A percentile compares a stretch with the other conserved stretches of the same genome.
Evolutionary conservation across 2,888 invertebrate genomes (phyloP).

Genomic region (Tryphoninae sp.): DNA sequence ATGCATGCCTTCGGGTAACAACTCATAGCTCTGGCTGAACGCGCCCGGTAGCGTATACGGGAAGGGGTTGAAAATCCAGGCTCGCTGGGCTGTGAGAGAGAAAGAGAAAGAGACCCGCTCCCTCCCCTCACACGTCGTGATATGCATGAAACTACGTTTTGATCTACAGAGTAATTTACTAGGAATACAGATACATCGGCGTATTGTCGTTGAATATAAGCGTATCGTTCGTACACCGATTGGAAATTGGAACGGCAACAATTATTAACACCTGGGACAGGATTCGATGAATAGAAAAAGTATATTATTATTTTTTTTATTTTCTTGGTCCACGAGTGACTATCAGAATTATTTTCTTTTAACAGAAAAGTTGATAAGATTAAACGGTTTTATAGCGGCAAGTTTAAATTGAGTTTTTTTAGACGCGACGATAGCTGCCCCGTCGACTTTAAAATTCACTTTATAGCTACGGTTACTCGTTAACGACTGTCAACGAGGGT

Average conservation of each 20-base stretch:
- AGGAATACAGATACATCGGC: constrained; percentile 14
- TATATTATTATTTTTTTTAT: too few relatives aligned
- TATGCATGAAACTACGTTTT: constrained; percentile 75
- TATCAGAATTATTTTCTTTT: too few relatives aligned
- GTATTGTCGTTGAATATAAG: constrained; percentile 5
- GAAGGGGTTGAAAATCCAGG: constrained; percentile 23
- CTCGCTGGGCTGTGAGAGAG: constrained; percentile 64
- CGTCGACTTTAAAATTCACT: constrained; percentile 1
- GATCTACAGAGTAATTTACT: constrained; percentile 68
- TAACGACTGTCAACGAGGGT: constrained; percentile 33
- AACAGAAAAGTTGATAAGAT: too few relatives aligned
- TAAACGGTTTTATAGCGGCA: neutral
- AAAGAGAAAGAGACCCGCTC: constrained; percentile 69
- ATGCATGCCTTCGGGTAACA: constrained; percentile 78
- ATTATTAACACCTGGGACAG: neutral
- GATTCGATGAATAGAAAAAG: neutral
- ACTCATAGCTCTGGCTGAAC: constrained; percentile 72
- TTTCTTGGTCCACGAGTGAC: too few relatives aligned
- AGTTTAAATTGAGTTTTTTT: neutral
- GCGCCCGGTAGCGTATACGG: constrained; percentile 27
- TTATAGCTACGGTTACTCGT: constrained; percentile 35
- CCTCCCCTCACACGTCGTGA: constrained; percentile 63
- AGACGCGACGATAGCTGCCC: constrained; percentile 12
- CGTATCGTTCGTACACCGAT: constrained; percentile 4
- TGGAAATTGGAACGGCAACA: neutral